phyloP scores from a whole-genome alignment of 2,113 vertebrate species.

The Lophura nycthemera region DNA sequence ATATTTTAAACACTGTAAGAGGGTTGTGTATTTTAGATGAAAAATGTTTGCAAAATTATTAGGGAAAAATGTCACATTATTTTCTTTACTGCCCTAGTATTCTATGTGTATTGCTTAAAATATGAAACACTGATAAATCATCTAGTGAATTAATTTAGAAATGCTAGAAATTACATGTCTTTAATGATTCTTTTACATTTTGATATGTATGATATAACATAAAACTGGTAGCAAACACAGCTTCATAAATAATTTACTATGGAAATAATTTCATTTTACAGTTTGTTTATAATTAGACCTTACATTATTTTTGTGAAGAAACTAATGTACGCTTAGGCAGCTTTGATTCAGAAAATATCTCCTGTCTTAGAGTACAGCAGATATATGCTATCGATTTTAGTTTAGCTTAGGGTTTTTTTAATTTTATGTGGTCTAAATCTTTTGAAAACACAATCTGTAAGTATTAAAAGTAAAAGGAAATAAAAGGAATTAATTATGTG shows the following conservation, averaged over 20 bases:
- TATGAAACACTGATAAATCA: background rate
- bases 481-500: background rate
- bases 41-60: constrained; percentile 72
- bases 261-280: background rate
- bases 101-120: constrained; percentile 4
- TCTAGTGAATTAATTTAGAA: constrained; percentile 42
- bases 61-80: constrained; percentile 22
- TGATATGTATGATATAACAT: background rate
- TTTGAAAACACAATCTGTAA: background rate
- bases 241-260: background rate
- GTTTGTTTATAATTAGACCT: background rate
- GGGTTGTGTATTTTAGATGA: constrained; percentile 69
- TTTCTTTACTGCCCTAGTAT: background rate
- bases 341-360: background rate
- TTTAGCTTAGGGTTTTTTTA: background rate
- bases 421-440: background rate
- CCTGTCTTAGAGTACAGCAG: background rate
- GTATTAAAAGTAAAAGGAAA: background rate
- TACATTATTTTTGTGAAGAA: background rate
- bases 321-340: fast-evolving
- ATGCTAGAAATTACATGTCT: background rate
- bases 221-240: background rate
- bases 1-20: constrained; percentile 77
- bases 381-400: background rate
- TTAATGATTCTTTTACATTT: constrained; percentile 8